Base-by-base conservation (phyloP, 2,797 vertebrate species). In the Podargus strigoides region DNA sequence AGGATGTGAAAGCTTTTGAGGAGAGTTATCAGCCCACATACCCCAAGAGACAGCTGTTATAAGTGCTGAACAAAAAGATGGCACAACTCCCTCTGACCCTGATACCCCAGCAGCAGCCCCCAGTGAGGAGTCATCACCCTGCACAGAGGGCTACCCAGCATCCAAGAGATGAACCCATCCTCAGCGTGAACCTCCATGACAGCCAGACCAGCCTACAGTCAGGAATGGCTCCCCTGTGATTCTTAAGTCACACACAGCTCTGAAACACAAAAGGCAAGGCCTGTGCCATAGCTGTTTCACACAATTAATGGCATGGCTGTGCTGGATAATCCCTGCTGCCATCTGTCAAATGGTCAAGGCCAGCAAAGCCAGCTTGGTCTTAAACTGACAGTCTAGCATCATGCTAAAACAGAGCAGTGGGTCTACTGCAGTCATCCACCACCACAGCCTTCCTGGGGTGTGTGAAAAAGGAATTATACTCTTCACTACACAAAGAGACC, bases 31-130 rank as follows among this genome's bases (percentile, higher is more conserved):
- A 62, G 41, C 23, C 7, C 36, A 26, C 0, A 0, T 5, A 12
- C 7, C 41, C 21, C 59, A 37, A 23, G 16, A 69, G 44, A 62
- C 15, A 14, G 19, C 12, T 41, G 28, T 28, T 66, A 17, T 1
- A 2, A 90, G n/a, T 5, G 4, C 23, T 42, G 39, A 37, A 60
- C 11, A 83, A 55, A 30, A 42, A 10, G 14, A 56, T 0, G 1
- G 26, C 24, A 60, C 28, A 52, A 32, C 8, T 52, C 68, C 58
- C 7, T 9, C 26, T 2, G 4, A 13, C 15, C 8, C 36, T 3
- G 0, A 44, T 5, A 20, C 5, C 15, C 6, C 46, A 36, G 27
- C 6, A 6, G 24, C 30, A 93, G 46, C 8, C 64, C 32, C 4
- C 21, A 32, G 10, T 0, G 0, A 84, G 30, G 17, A 52, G 14